phyloP scores from a whole-genome alignment of 2,888 invertebrate genomes.

The Neoaliturus tenellus region DNA sequence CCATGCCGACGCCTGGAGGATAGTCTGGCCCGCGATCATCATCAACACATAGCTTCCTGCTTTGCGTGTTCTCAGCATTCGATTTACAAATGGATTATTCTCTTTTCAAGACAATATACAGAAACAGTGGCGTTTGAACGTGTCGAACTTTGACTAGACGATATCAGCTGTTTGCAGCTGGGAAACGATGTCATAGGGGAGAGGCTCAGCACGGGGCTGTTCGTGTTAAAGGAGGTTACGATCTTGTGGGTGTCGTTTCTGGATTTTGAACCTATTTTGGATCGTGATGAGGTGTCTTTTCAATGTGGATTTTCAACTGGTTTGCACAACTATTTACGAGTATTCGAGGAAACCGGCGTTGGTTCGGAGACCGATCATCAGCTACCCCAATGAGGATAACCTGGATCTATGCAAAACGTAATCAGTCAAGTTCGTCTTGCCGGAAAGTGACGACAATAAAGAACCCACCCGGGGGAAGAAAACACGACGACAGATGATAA shows the following conservation, averaged over 20 bases:
- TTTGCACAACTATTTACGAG: neutral
- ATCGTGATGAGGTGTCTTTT: neutral
- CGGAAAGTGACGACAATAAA: no score
- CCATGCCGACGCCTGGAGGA: neutral
- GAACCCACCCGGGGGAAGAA: no score
- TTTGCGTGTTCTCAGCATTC: neutral
- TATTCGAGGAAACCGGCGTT: neutral
- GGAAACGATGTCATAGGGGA: neutral
- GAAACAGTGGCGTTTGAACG: neutral
- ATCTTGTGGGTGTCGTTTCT: constrained; percentile 1
- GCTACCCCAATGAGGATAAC: no score
- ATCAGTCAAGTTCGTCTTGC: no score
- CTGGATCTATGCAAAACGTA: no score
- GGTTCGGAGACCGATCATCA: neutral
- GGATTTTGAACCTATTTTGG: neutral
- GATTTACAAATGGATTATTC: neutral
- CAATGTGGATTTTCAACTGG: neutral
- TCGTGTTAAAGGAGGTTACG: neutral
- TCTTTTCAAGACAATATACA: neutral
- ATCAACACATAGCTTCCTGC: neutral
- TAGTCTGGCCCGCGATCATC: neutral
- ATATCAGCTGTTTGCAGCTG: neutral
- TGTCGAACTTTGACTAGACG: neutral
- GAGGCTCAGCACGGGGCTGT: neutral
- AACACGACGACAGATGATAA: no score